A percentile compares a stretch with the other conserved stretches of the same genome.
Conservation (phyloP, 92 coral and sea anemone species). For the Paramuricea clavata region DNA sequence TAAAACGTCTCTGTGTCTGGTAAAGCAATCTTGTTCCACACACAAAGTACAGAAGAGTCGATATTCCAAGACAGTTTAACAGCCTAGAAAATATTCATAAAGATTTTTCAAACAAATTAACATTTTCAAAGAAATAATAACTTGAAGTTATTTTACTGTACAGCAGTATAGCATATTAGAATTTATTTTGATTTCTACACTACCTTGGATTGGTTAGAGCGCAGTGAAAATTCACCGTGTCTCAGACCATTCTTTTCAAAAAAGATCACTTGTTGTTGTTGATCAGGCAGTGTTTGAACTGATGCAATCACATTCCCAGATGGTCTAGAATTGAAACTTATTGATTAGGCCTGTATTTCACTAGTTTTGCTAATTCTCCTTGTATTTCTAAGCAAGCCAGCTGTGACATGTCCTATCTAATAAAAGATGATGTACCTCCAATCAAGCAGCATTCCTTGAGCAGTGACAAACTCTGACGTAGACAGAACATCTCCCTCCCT, state of each 20-base stretch:
- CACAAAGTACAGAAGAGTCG: conserved; percentile 80
- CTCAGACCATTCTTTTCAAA: conserved; percentile 97
- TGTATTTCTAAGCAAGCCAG: too few relatives aligned
- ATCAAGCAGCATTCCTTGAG: conserved; percentile 81
- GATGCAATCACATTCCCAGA: conserved; percentile 95
- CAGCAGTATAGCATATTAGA: too few relatives aligned
- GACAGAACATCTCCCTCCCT: conserved; percentile 90
- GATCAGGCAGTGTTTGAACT: conserved; percentile 86
- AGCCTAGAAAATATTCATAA: conserved; percentile 74
- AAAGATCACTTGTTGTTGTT: conserved; percentile 90
- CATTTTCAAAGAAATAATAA: too few relatives aligned
- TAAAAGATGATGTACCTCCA: conserved; percentile 79
- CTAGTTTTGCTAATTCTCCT: background rate
- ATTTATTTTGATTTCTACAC: too few relatives aligned
- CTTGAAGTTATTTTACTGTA: too few relatives aligned
- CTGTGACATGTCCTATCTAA: too few relatives aligned
- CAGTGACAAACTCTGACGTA: conserved; percentile 85
- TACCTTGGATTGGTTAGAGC: conserved; percentile 49
- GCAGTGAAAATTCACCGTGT: conserved; percentile 93
- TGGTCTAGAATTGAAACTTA: conserved; percentile 82
- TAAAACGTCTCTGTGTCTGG: conserved; percentile 62
- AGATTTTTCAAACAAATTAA: too few relatives aligned
- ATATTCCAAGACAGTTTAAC: conserved; percentile 83
- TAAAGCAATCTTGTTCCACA: conserved; percentile 64
- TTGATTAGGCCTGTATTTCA: background rate